Base-by-base conservation (phyloP, 30 jellyfish, hydroid and myxozoan species). In the Rhopilema esculentum region DNA sequence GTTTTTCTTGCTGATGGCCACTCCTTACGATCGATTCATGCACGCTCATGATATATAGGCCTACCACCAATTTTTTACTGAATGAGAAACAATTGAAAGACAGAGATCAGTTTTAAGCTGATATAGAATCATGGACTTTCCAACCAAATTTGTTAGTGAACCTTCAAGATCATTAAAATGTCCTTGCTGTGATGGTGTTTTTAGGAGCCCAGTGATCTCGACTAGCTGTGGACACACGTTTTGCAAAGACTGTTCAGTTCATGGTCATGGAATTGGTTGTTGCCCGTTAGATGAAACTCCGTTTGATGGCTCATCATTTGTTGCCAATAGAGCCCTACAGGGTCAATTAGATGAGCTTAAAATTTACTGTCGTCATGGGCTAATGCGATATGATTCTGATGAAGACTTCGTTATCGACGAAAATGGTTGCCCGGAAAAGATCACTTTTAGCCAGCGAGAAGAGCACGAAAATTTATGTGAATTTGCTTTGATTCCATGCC, bases 141-240 rank as follows among this genome's bases (percentile, higher is more conserved):
- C 97, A 40, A 88, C 97, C 51, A 93, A 88, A 69, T 93, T 88
- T 78, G 97, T 93, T 16, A 57, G n/a, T 51, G 91, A 85, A 49
- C 98, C 98, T 21, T 93, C 98, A 20, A 85, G 77, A 16, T 93
- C 98, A 16, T 72, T 93, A 22, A 76, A 88, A 33, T 93, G 98
- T 67, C 98, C 98, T 1, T 68, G 88, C 62, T 93, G 98, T 72
- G 89, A 88, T 25, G 81, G 82, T 19, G 74, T 93, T 53, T 93
- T 93, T 57, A 19, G 72, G 7, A 87, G 89, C 16, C 98, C 98
- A 12, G 97, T 88, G 16, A 93, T 93, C 20, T 93, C 98, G 7
- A 93, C 92, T 8, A 69, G 88, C 22, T 93, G 98, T 83, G 98
- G 98, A 0, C 98, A 93, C 72, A 88, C 98, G 31, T 93, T 93